Conservation (phyloP, 2,888 invertebrate genomes). For the Gasteruption jaculator region DNA sequence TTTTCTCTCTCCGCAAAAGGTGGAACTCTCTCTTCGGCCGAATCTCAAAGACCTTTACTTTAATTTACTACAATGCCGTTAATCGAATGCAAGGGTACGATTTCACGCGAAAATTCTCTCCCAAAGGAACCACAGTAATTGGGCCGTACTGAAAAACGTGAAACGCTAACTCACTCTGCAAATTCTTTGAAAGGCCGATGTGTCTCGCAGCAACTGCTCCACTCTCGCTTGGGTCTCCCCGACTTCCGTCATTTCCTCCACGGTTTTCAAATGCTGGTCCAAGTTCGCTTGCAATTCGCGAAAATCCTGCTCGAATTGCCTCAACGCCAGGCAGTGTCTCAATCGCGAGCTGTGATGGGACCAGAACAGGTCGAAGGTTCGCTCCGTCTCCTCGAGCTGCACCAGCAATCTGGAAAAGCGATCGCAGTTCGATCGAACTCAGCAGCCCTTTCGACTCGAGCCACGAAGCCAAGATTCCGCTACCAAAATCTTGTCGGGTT, state of each 20-base stretch:
- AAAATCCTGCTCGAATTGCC: constrained; percentile 93
- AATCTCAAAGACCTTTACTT: too few relatives aligned
- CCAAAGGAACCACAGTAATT: too few relatives aligned
- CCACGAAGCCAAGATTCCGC: too few relatives aligned
- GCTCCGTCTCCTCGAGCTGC: constrained; percentile 91
- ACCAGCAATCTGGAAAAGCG: constrained; percentile 77
- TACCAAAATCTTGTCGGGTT: too few relatives aligned
- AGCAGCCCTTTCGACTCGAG: too few relatives aligned
- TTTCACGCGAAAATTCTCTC: too few relatives aligned
- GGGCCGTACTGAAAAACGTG: background rate
- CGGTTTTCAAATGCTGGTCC: constrained; percentile 72
- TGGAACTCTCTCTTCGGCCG: too few relatives aligned
- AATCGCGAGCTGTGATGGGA: constrained; percentile 83
- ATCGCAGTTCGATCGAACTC: too few relatives aligned
- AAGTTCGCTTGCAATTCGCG: constrained; percentile 81
- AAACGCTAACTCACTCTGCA: constrained; percentile 56
- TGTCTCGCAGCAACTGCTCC: constrained; percentile 73
- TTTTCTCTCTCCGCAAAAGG: constrained; percentile 9
- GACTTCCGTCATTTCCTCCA: constrained; percentile 81
- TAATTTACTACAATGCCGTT: too few relatives aligned
- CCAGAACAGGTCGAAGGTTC: constrained; percentile 94
- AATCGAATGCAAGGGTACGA: too few relatives aligned
- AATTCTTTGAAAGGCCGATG: constrained; percentile 71
- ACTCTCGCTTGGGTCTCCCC: constrained; percentile 83
- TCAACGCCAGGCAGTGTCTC: constrained; percentile 83